A percentile compares a stretch with the other conserved stretches of the same genome.
phyloP scores from a whole-genome alignment of 2,113 vertebrate species.

The Sylvilagus bachmani region DNA sequence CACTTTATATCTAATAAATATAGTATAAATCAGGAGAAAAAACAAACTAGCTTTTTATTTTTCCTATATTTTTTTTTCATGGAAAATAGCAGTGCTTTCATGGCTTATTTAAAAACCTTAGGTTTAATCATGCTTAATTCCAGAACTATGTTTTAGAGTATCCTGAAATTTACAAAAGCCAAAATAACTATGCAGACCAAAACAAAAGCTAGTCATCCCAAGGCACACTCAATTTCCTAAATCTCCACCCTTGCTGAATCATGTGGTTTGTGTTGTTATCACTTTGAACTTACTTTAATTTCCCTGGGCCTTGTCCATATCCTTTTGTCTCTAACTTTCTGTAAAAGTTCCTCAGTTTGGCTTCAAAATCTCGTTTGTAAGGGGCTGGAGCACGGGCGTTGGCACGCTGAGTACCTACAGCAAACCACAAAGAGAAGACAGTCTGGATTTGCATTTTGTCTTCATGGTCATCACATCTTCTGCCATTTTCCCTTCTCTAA shows the following conservation, averaged over 20 bases:
- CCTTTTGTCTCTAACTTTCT: slow-evolving; percentile 99
- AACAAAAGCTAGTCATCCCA: background rate
- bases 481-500: background rate
- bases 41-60: background rate
- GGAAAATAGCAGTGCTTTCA: background rate
- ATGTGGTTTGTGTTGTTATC: background rate
- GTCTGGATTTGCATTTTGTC: background rate
- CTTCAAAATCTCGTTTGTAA: slow-evolving; percentile 99
- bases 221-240: background rate
- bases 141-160: background rate
- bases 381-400: slow-evolving; percentile 98
- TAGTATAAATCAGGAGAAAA: background rate
- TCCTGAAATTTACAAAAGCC: background rate
- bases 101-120: slow-evolving; percentile 21
- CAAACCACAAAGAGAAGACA: slow-evolving; percentile 65
- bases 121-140: background rate
- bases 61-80: background rate
- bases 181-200: background rate
- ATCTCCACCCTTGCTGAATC: background rate
- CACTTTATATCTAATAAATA: background rate
- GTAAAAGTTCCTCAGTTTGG: slow-evolving; percentile 99
- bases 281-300: slow-evolving; percentile 93
- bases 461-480: background rate
- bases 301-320: slow-evolving; percentile 98
- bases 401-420: slow-evolving; percentile 96